Percentiles rank a stretch among this genome's conserved stretches.
Conservation (phyloP, 2,797 vertebrate species). For the Gambelia wislizenii region DNA sequence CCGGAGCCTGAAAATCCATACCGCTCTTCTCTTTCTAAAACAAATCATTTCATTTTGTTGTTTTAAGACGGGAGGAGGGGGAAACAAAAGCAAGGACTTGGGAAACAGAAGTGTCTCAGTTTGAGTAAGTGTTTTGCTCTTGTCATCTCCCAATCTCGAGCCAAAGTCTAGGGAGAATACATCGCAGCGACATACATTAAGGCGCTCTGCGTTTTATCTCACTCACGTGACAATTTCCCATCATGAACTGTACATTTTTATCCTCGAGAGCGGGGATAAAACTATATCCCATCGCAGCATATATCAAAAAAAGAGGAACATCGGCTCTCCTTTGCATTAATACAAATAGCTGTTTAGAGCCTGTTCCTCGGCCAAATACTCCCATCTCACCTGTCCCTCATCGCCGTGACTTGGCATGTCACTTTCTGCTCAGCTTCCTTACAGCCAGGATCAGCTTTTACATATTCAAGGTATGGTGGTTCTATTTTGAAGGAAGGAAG, state of each 20-base stretch:
- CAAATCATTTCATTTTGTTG: not conserved
- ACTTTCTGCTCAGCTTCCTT: conserved; percentile 83
- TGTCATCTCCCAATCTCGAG: conserved; percentile 81
- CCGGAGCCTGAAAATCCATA: not conserved
- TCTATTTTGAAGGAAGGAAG: conserved; percentile 56
- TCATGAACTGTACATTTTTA: conserved; percentile 83
- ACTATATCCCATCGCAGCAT: conserved; percentile 82
- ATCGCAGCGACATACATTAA: conserved; percentile 81
- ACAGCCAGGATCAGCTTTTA: conserved; percentile 80
- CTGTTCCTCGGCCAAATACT: conserved; percentile 80
- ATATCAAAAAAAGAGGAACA: conserved; percentile 84
- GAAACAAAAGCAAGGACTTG: not conserved
- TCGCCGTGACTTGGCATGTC: conserved; percentile 80
- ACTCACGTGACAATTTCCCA: conserved; percentile 82
- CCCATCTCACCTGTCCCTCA: conserved; percentile 83
- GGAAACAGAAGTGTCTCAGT: conserved; percentile 71
- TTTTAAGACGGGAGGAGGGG: not conserved
- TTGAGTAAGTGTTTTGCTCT: conserved; percentile 84
- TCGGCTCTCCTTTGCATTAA: conserved; percentile 87
- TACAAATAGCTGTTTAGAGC: conserved; percentile 90
- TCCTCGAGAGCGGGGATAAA: conserved; percentile 84
- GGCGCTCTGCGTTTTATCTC: conserved; percentile 82
- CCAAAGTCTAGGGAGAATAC: conserved; percentile 81
- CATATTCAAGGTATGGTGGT: conserved; percentile 82
- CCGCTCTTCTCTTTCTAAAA: not conserved